Base-by-base conservation (phyloP, 2,797 vertebrate species). In the Pseudomugil gertrudae region DNA sequence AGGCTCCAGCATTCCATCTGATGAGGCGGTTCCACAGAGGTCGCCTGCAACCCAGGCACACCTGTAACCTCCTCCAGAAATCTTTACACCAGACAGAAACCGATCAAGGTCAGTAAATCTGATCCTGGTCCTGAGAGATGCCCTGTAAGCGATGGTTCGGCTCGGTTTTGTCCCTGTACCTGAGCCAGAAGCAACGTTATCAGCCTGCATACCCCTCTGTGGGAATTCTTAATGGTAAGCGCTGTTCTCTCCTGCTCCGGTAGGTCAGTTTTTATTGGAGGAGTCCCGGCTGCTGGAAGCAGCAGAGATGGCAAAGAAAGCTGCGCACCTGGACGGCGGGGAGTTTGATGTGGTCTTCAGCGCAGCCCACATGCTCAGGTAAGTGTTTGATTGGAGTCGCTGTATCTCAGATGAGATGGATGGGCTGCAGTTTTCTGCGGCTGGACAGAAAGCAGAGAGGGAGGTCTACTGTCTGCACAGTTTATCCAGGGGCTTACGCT, bases 291-390 rank as follows among this genome's bases (percentile, higher is more conserved):
- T 98, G 72, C 84, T 96, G 81, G 97, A 99, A 94, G 97, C 98
- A 8, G 97, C 98, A 1, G 96, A 97, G 88, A 99, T 99, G 97
- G 97, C 98, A 26, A 94, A 98, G 90, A 99, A 96, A 80, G 98
- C 98, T 0, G 98, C 96, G 1, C 95, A 95, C 57, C 92, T 99
- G 4, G 98, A 99, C 90, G 92, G 94, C 56, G 91, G 76, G 0
- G 98, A 99, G 88, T 99, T 99, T 83, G 97, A 99, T 76, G 97
- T 99, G 85, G 96, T 99, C 81, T 99, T 99, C 93, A 99, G 96
- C 43, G 97, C 98, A 26, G 98, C 98, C 29, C 98, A 99, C 81
- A 99, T 99, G 98, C 97, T 99, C 91, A 96, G 98, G 97, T 99
- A 84, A 84, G 95, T 56, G 24, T 57, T 29, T 47, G 35, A n/a